These are phyloP conservation scores for Bufo gargarizans DNA, from an alignment of 2,113 vertebrate species.

Conservation along the genomic window DNA sequence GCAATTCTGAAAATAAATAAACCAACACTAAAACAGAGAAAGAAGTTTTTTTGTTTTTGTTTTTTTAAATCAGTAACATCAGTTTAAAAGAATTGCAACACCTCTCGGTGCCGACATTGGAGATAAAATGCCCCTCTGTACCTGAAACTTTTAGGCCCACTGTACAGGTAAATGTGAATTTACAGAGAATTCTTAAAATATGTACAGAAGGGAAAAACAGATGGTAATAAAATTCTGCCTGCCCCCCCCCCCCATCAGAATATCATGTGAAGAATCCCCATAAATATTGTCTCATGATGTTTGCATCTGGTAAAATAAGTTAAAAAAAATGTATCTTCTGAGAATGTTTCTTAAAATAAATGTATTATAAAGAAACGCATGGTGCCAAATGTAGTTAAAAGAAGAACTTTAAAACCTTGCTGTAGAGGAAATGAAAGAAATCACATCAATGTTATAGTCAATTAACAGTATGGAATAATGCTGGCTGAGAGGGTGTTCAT, in stretches of 20 bases:
- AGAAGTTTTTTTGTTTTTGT: constrained; percentile 12
- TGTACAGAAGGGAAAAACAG: constrained; percentile 28
- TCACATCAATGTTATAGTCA: constrained; percentile 66
- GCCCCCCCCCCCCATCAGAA: constrained; percentile 1
- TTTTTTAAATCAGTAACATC: constrained; percentile 47
- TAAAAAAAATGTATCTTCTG: constrained; percentile 65
- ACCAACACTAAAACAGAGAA: constrained; percentile 39
- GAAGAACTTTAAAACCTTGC: constrained; percentile 75
- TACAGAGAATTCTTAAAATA: constrained; percentile 43
- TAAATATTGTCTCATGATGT: constrained; percentile 61
- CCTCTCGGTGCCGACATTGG: constrained; percentile 2
- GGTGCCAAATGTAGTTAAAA: constrained; percentile 78
- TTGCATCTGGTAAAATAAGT: constrained; percentile 65
- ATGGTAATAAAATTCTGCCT: constrained; percentile 4
- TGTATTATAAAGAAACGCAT: constrained; percentile 71
- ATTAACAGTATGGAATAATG: constrained; percentile 74
- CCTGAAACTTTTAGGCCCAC: constrained; percentile 20
- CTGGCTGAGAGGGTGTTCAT: constrained; percentile 66
- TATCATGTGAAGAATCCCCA: not conserved
- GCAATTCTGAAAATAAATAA: constrained; percentile 34
- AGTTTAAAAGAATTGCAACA: constrained; percentile 50
- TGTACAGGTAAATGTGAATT: constrained; percentile 42
- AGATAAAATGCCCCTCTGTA: constrained; percentile 26
- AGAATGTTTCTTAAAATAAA: constrained; percentile 71
- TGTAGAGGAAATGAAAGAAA: constrained; percentile 66